phyloP scores from a whole-genome alignment of 2,113 vertebrate species.

The Oxyura jamaicensis region DNA sequence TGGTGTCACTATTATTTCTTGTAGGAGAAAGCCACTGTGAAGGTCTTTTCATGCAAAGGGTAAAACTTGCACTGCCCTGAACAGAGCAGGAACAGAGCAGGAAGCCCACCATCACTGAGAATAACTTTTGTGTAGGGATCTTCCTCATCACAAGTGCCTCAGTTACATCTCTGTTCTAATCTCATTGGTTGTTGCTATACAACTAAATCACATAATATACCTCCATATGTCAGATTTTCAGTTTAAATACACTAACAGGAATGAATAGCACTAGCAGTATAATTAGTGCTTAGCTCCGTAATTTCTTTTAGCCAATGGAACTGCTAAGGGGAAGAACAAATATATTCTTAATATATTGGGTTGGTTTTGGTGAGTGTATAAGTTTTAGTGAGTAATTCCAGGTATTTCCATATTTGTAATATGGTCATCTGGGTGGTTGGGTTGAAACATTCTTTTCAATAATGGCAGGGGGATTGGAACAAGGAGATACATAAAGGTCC shows the following conservation, averaged over 20 bases:
- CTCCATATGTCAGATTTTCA: neutral
- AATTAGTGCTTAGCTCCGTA: neutral
- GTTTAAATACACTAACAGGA: neutral
- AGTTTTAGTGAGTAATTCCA: neutral
- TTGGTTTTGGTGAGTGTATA: neutral
- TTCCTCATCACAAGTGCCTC: neutral
- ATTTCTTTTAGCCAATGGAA: neutral
- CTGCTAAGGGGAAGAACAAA: neutral
- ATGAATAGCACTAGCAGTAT: neutral
- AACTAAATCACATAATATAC: neutral
- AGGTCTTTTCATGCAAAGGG: neutral
- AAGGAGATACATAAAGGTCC: too few species aligned
- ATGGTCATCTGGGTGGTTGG: neutral
- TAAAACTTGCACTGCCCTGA: neutral
- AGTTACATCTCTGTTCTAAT: neutral
- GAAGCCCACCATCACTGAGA: neutral
- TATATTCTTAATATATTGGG: neutral
- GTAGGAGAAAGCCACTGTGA: neutral
- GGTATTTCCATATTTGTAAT: neutral
- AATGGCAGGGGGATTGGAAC: neutral
- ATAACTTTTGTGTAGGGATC: neutral
- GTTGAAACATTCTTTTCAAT: neutral
- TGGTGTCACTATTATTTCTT: neutral
- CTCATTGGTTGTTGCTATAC: neutral
- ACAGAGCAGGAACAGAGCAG: too few species aligned